phyloP scores from a whole-genome alignment of 2,797 vertebrate genomes.

The Novumbra hubbsi region DNA sequence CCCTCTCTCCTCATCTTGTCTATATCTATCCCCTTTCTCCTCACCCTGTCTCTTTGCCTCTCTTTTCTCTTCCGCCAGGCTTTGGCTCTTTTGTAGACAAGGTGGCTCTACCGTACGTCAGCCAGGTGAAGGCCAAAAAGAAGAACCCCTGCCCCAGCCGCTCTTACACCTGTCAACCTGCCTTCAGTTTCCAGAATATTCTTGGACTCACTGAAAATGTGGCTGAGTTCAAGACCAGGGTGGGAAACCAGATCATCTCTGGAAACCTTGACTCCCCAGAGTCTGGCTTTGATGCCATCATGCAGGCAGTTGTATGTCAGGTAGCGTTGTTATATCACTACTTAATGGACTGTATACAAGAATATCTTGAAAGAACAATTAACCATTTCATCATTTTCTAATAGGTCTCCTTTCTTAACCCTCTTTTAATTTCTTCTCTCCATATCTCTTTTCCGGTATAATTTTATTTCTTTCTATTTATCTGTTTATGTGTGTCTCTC shows the following conservation, averaged over 20 bases:
- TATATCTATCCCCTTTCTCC: too few species aligned
- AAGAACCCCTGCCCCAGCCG: slow-evolving; percentile 67
- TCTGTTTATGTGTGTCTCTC: too few species aligned
- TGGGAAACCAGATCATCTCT: slow-evolving; percentile 73
- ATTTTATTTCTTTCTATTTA: not conserved
- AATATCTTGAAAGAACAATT: not conserved
- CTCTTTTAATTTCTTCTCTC: not conserved
- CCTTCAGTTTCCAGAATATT: slow-evolving; percentile 74
- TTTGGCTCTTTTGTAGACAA: slow-evolving; percentile 84
- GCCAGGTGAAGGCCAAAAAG: slow-evolving; percentile 57
- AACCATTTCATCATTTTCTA: not conserved
- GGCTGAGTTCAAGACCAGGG: slow-evolving; percentile 64
- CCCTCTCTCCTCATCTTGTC: too few species aligned
- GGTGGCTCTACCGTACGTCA: slow-evolving; percentile 75
- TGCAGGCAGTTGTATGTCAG: slow-evolving; percentile 77
- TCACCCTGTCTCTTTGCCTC: not conserved
- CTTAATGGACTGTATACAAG: not conserved
- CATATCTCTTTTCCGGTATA: not conserved
- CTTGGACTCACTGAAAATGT: slow-evolving; percentile 65
- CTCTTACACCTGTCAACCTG: slow-evolving; percentile 62
- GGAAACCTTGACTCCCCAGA: slow-evolving; percentile 77
- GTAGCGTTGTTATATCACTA: slow-evolving; percentile 42
- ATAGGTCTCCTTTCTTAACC: not conserved
- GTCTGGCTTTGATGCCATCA: slow-evolving; percentile 79
- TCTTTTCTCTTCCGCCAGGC: slow-evolving; percentile 52